Evolutionary conservation across 2,797 vertebrate genomes (phyloP).

Genomic region (Enoplosus armatus): DNA sequence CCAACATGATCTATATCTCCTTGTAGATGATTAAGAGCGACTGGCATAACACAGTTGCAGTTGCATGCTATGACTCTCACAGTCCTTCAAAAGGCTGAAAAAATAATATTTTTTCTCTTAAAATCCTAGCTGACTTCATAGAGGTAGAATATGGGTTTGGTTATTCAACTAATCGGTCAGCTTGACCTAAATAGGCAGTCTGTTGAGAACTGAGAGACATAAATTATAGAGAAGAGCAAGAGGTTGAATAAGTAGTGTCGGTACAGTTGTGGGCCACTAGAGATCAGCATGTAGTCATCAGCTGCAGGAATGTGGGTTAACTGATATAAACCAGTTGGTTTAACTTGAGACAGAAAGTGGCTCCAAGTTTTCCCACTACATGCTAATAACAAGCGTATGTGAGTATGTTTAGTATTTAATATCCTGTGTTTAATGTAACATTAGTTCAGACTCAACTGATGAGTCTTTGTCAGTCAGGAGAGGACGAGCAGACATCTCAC

Average conservation of each 20-base stretch:
- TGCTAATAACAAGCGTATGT: not conserved
- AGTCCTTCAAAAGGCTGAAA: not conserved
- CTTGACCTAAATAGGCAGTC: conserved; percentile 4
- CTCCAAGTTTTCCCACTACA: not conserved
- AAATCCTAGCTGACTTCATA: not conserved
- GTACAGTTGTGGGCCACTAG: conserved; percentile 43
- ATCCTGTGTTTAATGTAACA: not conserved
- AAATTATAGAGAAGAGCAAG: not conserved
- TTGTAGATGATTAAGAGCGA: not conserved
- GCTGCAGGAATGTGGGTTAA: not conserved
- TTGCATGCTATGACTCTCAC: not conserved
- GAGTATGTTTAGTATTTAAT: not conserved
- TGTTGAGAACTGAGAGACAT: conserved; percentile 1
- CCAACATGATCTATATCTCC: not conserved
- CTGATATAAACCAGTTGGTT: not conserved
- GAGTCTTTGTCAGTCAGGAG: not conserved
- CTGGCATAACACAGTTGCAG: not conserved
- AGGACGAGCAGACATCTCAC: not conserved
- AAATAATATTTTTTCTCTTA: not conserved
- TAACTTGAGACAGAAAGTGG: not conserved
- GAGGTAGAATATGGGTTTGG: not conserved
- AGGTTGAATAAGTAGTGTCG: not conserved
- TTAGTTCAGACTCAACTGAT: not conserved
- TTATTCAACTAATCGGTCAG: not conserved
- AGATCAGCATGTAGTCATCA: conserved; percentile 43